Evolutionary conservation across 92 coral and sea anemone species (phyloP), one percentile per base, ranked within the genome.

Genomic region (Pocillopora meandrina): DNA sequence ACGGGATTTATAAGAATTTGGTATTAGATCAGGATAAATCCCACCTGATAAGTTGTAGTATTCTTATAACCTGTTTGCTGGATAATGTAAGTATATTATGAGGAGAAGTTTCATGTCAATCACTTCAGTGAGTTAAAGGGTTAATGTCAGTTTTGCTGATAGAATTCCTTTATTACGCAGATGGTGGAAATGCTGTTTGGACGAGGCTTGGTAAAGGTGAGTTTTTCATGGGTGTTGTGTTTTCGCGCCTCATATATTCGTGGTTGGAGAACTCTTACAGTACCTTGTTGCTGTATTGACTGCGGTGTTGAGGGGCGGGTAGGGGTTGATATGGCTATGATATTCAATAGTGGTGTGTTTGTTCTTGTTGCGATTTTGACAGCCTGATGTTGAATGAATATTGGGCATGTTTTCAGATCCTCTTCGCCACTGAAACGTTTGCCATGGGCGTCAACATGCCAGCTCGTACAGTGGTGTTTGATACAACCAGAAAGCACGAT

Each of bases 401-500:
- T 12, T 31, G 9, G 56, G 67, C 81, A 15, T 62, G 47, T 57
- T 23, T 58, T 64, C 86, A 96, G 99, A 91, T 96, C 42, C 93
- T 97, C 18, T 97, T 92, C 84, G 99, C 99, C 14, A 97, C 99
- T 10, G 99, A 97, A 85, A 97, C 99, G 52, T 97, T 97, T 77
- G 99, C 99, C 16, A 94, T 97, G 98, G 99, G 99, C 17, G 98
- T 97, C 3, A 97, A 97, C 92, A 97, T 97, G 99, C 99, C 99
- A 1, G 97, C 99, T 4, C 88, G 94, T 52, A 97, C 99, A 16
- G 99, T 97, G 26, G 95, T 95, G 23, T 97, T 97, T 77, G 98
- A 94, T 76, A 85, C 95, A 35, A 91, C 88, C 23, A 90, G 98
- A 42, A 97, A 97, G 72, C 95, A 94, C 79, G 99, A 97, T 60